A percentile compares a stretch with the other conserved stretches of the same genome.
Conservation (phyloP, 2,113 vertebrate species). For the Seriola aureovittata region DNA sequence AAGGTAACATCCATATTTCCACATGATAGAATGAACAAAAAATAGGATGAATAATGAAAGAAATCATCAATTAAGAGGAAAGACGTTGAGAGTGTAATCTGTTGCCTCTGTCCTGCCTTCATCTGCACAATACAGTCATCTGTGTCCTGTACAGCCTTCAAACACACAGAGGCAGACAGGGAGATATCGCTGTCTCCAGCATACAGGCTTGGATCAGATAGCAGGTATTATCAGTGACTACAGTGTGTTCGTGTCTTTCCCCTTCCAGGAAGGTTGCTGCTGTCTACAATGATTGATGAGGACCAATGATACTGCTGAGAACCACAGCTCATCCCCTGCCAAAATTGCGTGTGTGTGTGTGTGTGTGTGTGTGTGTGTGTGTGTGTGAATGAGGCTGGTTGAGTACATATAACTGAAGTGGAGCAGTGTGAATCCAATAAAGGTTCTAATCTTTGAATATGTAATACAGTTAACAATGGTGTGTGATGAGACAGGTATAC, state of each 20-base stretch:
- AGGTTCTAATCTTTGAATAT: constrained; percentile 2
- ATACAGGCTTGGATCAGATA: constrained; percentile 66
- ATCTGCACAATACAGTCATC: constrained; percentile 10
- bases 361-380: constrained; percentile 4
- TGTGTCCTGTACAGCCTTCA: constrained; percentile 24
- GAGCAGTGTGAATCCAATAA: not conserved
- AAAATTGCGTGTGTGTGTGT: constrained; percentile 7
- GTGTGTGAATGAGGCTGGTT: not conserved
- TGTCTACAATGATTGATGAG: constrained; percentile 75
- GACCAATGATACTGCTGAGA: constrained; percentile 71
- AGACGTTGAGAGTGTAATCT: not conserved
- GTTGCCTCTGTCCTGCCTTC: constrained; percentile 11
- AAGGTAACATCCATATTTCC: not conserved
- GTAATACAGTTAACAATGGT: not conserved
- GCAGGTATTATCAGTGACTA: constrained; percentile 69
- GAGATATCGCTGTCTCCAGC: constrained; percentile 61
- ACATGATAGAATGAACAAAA: not conserved
- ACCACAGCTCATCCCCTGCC: constrained; percentile 58
- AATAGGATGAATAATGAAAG: not conserved
- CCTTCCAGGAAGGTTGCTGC: constrained; percentile 70
- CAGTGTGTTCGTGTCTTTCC: constrained; percentile 55
- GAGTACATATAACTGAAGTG: constrained; percentile 8
- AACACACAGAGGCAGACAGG: constrained; percentile 40
- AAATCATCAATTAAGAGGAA: not conserved
- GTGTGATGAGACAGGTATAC: not conserved